Conservation (phyloP, 2,797 vertebrate species). For the Meriones psammophilus region DNA sequence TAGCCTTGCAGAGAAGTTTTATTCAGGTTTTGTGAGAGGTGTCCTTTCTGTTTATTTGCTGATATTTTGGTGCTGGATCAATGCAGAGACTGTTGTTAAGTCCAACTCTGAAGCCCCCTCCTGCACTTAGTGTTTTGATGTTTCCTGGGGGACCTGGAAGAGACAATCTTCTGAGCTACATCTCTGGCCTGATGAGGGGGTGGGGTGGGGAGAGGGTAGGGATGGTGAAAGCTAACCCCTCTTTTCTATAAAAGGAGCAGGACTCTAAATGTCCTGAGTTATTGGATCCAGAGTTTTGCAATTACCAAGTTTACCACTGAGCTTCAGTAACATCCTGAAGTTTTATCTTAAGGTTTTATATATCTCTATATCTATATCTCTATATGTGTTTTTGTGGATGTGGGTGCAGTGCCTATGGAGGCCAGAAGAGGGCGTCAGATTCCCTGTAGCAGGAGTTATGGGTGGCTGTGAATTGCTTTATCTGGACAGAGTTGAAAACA, state of each 20-base stretch:
- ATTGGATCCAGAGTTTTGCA: neutral
- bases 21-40: constrained; percentile 39
- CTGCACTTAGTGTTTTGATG: constrained; percentile 38
- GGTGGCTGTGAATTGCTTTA: neutral
- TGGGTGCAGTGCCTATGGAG: neutral
- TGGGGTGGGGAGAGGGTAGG: neutral
- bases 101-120: neutral
- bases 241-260: neutral
- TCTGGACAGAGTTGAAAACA: neutral
- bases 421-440: neutral
- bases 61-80: constrained; percentile 40
- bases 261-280: constrained; percentile 20
- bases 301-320: neutral
- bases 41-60: constrained; percentile 38
- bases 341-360: neutral
- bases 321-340: neutral
- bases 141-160: constrained; percentile 44
- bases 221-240: neutral
- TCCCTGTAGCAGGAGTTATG: neutral
- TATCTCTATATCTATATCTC: no score
- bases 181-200: neutral
- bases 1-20: neutral
- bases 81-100: neutral
- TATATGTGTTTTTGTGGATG: neutral
- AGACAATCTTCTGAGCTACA: neutral